Conservation (phyloP, 2,888 invertebrate species). For the Philhelius pedissequus region DNA sequence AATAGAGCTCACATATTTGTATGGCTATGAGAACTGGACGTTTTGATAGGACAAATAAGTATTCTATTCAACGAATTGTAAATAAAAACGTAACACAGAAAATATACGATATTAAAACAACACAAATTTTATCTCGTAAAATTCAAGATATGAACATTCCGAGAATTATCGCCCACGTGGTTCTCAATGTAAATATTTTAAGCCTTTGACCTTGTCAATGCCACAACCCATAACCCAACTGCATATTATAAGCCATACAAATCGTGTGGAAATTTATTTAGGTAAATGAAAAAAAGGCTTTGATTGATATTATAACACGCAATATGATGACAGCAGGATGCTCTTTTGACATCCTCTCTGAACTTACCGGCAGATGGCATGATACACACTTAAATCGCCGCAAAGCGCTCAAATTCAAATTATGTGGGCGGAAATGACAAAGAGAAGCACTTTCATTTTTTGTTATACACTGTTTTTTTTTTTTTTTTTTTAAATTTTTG, state of each 20-base stretch:
- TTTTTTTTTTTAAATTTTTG: background rate
- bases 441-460: conserved; percentile 50
- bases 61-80: background rate
- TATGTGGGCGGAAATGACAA: conserved; percentile 51
- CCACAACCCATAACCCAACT: background rate
- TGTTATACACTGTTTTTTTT: background rate
- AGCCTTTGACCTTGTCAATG: conserved; percentile 28
- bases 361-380: conserved; percentile 5
- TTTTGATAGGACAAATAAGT: background rate
- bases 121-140: background rate
- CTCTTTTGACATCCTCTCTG: conserved; percentile 28
- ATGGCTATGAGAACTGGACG: background rate
- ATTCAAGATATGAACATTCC: conserved; percentile 11
- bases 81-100: conserved; percentile 12
- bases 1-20: conserved; percentile 2
- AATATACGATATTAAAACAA: conserved; percentile 10
- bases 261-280: background rate
- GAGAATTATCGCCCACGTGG: background rate
- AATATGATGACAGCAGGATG: conserved; percentile 55
- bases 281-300: background rate
- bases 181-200: background rate
- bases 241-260: background rate
- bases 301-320: conserved; percentile 48
- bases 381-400: conserved; percentile 22
- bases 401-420: conserved; percentile 21